A percentile compares a stretch with the other conserved stretches of the same genome.
Conservation (phyloP, 2,888 invertebrate species). For the Latheticus oryzae region DNA sequence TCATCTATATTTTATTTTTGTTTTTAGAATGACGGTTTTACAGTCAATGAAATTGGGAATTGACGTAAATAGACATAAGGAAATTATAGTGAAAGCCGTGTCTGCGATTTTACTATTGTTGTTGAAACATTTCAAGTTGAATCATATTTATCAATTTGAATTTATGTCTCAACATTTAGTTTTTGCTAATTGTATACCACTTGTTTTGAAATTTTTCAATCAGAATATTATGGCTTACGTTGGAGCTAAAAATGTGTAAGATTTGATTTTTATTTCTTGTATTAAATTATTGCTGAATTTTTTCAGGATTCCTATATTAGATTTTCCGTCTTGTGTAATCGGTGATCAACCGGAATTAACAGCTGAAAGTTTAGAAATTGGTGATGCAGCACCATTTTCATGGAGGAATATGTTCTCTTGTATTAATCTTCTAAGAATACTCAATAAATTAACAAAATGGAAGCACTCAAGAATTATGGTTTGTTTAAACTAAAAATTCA, state of each 20-base stretch:
- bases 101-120: slow-evolving; percentile 90
- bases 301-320: slow-evolving; percentile 83
- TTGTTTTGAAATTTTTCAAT: slow-evolving; percentile 98
- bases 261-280: slow-evolving; percentile 14
- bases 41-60: slow-evolving; percentile 96
- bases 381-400: slow-evolving; percentile 86
- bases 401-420: slow-evolving; percentile 99
- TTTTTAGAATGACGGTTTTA: slow-evolving; percentile 83
- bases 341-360: slow-evolving; percentile 95
- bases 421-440: slow-evolving; percentile 93
- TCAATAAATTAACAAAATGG: slow-evolving; percentile 99
- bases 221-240: slow-evolving; percentile 97
- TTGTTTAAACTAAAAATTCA: slow-evolving; percentile 31
- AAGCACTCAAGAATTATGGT: slow-evolving; percentile 98
- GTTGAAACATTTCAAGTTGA: slow-evolving; percentile 96
- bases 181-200: slow-evolving; percentile 98
- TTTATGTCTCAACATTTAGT: slow-evolving; percentile 99
- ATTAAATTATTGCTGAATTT: slow-evolving; percentile 10
- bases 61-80: slow-evolving; percentile 98
- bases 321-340: slow-evolving; percentile 96
- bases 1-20: no score
- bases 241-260: slow-evolving; percentile 88
- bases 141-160: slow-evolving; percentile 99
- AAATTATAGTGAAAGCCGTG: slow-evolving; percentile 97
- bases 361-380: slow-evolving; percentile 89